A percentile compares a stretch with the other conserved stretches of the same genome.
Conservation (phyloP, 2,113 vertebrate species). For the Microtus montanus region DNA sequence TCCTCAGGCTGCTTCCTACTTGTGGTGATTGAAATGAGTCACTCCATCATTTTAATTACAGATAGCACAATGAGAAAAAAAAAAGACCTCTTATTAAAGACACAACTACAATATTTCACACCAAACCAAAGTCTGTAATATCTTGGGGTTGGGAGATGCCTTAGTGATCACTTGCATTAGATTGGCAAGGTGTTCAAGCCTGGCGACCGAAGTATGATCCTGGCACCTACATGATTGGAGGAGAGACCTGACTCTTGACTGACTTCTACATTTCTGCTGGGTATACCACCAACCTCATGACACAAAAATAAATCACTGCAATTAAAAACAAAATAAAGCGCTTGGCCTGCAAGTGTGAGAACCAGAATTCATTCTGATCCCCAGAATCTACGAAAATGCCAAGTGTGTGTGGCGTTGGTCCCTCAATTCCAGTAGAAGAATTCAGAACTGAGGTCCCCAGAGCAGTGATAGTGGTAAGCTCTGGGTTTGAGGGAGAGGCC, state of each 20-base stretch:
- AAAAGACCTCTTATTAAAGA: background rate
- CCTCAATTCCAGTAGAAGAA: background rate
- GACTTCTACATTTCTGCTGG: background rate
- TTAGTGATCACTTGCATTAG: background rate
- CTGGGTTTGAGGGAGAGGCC: background rate
- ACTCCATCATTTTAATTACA: slow-evolving; percentile 12
- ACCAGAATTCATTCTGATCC: background rate
- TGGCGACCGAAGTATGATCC: background rate
- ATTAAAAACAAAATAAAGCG: background rate
- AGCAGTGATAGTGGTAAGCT: background rate
- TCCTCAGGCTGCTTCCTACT: background rate
- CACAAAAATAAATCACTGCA: background rate
- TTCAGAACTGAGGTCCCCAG: background rate
- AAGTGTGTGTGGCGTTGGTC: background rate
- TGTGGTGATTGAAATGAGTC: slow-evolving; percentile 20
- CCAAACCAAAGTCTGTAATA: background rate
- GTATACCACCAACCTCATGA: too few species aligned
- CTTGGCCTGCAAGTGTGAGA: too few species aligned
- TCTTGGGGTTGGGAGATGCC: background rate
- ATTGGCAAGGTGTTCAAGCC: background rate
- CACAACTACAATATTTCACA: background rate
- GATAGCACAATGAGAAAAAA: background rate
- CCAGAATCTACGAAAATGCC: background rate
- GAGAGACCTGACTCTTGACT: background rate
- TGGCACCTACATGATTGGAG: background rate